Conservation (phyloP, 2,113 vertebrate species). For the Aythya baeri region DNA sequence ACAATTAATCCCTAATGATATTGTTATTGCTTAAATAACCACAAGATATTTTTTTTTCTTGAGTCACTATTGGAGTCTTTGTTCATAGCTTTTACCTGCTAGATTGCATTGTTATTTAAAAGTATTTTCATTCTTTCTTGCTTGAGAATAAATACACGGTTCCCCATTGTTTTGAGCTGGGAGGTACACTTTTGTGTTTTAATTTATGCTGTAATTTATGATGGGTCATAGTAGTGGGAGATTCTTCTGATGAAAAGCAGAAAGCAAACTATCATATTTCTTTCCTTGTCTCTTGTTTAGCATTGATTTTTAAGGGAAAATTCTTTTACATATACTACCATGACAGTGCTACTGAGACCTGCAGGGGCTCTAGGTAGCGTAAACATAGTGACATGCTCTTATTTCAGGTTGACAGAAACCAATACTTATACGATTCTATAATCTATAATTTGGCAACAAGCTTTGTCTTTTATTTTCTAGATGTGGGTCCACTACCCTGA, state of each 20-base stretch:
- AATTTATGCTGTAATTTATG: background rate
- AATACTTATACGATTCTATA: background rate
- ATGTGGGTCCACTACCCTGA: background rate
- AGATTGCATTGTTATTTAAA: background rate
- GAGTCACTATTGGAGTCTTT: background rate
- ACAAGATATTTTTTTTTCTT: background rate
- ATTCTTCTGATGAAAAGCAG: background rate
- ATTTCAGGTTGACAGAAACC: background rate
- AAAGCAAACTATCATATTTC: background rate
- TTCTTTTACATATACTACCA: background rate
- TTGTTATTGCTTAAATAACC: background rate
- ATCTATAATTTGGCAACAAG: background rate
- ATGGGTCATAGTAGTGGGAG: background rate
- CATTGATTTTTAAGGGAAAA: background rate
- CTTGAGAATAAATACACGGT: background rate
- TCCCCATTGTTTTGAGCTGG: background rate
- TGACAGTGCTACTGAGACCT: background rate
- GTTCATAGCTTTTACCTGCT: background rate
- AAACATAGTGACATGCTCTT: background rate
- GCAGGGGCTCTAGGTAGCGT: background rate
- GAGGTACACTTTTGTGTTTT: background rate
- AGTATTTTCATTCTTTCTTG: background rate
- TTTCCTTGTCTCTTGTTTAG: background rate
- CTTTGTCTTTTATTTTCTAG: background rate
- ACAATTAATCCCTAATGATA: background rate